Conservation (phyloP, 2,113 vertebrate species). For the Microcebus tavaratra region DNA sequence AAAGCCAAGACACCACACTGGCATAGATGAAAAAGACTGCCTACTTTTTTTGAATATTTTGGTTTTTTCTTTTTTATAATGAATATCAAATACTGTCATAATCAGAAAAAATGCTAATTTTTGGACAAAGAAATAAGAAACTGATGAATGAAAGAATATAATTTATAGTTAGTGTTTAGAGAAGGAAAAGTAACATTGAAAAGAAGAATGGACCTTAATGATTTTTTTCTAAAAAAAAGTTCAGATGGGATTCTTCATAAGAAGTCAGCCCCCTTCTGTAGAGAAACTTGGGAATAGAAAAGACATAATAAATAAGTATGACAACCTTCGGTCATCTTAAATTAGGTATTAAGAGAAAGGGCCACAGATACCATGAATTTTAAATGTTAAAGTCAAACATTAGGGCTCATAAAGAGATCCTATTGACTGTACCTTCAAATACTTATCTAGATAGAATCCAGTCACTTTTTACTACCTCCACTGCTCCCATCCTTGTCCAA, state of each 20-base stretch:
- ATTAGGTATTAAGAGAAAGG: neutral
- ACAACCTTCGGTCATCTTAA: neutral
- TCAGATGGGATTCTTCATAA: neutral
- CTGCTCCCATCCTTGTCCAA: neutral
- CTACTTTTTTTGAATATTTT: neutral
- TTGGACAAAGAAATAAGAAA: conserved; percentile 53
- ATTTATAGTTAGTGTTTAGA: neutral
- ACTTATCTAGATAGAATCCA: neutral
- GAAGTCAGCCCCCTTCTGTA: neutral
- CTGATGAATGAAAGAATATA: neutral
- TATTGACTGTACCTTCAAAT: neutral
- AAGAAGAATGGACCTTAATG: neutral
- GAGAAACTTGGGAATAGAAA: neutral
- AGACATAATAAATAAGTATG: neutral
- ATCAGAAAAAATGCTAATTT: conserved; percentile 14
- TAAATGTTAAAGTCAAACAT: neutral
- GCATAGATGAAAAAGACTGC: neutral
- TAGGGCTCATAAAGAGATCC: neutral
- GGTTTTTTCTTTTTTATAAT: neutral
- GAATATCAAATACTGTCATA: neutral
- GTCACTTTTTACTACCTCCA: neutral
- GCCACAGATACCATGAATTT: neutral
- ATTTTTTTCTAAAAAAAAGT: neutral
- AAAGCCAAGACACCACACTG: neutral
- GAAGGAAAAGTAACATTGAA: neutral